Evolutionary conservation across 2,888 invertebrate genomes (phyloP), one percentile per base, ranked within the genome.

Genomic region (Diplazon laetatorius): DNA sequence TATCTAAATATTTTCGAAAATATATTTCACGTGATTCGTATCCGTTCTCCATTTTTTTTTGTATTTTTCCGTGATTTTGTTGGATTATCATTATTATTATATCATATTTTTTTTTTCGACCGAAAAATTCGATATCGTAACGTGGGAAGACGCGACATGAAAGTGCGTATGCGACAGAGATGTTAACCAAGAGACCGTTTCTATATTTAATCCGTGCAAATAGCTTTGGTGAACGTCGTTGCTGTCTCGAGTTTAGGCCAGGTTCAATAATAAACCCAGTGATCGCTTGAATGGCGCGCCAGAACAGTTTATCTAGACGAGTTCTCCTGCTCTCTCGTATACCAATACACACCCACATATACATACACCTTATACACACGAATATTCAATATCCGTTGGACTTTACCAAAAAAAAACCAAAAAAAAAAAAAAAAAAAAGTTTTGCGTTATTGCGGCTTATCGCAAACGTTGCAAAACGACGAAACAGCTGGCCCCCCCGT

Each of bases 241-340:
- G 74, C 50, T 65, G 74, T 69, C 78, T 66, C 78, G 69, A 69
- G 75, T 81, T 76, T 60, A 74, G 73, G 62, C 71, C 68, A 50
- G 71, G 65, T 85, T 86, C 83, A 83, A 86, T 84, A 86, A 86
- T 85, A 86, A 86, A 86, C 85, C 76, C 35, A 59, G 37, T n/a
- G 81, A 82, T 82, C 82, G 80, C 39, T 30, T 76, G 82, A 84
- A 83, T 80, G 76, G 73, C 74, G 73, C 73, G 73, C 63, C 78
- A 48, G 65, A 73, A 70, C 39, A 62, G 80, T 82, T 86, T 85
- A 85, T 82, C 78, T 78, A 76, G 65, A 79, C 73, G 71, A 69
- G 63, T 81, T 76, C 74, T 71, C n/a, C n/a, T 73, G 80, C 4
- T 30, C 74, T 72, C 77, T 68, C 22, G 18, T 46, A 22, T n/a